phyloP scores from a whole-genome alignment of 2,888 invertebrate genomes.

The Synanthedon formicaeformis region DNA sequence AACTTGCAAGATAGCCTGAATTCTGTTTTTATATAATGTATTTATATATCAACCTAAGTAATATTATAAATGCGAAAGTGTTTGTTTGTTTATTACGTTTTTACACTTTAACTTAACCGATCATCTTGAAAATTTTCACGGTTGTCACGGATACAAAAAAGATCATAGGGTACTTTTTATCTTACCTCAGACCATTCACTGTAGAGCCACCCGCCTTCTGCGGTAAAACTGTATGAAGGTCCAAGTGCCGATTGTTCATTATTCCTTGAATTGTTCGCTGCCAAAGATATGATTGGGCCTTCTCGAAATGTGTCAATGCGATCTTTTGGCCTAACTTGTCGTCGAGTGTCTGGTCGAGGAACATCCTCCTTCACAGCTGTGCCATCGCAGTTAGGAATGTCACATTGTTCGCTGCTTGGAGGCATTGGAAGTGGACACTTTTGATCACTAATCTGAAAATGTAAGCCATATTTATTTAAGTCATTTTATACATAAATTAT shows the following conservation, averaged over 20 bases:
- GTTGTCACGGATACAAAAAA: too few relatives aligned
- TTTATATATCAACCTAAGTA: too few relatives aligned
- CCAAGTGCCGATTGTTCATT: constrained; percentile 33
- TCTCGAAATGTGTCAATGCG: constrained; percentile 51
- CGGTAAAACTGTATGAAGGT: constrained; percentile 42
- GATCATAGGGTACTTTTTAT: background rate
- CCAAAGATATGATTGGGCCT: constrained; percentile 46
- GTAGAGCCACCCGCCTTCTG: constrained; percentile 68
- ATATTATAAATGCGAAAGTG: too few relatives aligned
- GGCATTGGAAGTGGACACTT: constrained; percentile 63
- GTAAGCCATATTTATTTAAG: background rate
- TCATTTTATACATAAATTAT: background rate
- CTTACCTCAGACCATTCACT: constrained; percentile 72
- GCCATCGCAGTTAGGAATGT: constrained; percentile 57
- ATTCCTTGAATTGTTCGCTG: constrained; percentile 39
- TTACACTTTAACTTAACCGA: too few relatives aligned
- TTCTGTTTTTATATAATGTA: too few relatives aligned
- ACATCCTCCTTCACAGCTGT: constrained; percentile 23
- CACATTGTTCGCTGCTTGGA: constrained; percentile 46
- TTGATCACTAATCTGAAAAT: constrained; percentile 56
- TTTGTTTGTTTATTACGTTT: too few relatives aligned
- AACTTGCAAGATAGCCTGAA: too few relatives aligned
- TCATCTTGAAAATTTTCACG: too few relatives aligned
- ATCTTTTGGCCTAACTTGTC: constrained; percentile 51
- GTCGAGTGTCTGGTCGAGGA: constrained; percentile 45